phyloP scores from a whole-genome alignment of 2,113 vertebrate species.

The Xiphias gladius region DNA sequence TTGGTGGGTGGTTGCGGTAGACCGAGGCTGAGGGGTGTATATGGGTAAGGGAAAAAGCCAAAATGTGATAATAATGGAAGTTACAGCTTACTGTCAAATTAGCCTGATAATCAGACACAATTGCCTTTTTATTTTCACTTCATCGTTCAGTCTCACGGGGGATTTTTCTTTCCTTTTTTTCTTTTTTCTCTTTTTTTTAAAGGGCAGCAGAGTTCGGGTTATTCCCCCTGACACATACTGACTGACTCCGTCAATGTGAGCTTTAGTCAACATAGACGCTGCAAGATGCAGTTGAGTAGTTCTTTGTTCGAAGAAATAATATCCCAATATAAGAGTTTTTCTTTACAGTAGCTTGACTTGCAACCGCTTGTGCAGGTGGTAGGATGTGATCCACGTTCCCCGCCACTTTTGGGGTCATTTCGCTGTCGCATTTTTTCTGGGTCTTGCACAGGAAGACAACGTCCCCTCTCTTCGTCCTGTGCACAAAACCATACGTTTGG shows the following conservation, averaged over 20 bases:
- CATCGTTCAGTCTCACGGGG: background rate
- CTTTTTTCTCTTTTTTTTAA: no score
- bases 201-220: background rate
- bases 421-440: no score
- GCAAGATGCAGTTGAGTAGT: background rate
- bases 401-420: background rate
- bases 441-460: no score
- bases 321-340: background rate
- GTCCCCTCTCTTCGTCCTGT: background rate
- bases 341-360: background rate
- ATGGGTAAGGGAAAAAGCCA: background rate
- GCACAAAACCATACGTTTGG: background rate
- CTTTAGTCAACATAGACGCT: background rate
- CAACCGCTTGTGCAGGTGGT: background rate
- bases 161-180: no score
- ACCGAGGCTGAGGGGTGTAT: background rate
- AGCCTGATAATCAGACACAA: no score
- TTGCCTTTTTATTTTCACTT: background rate
- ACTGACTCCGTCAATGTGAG: background rate
- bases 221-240: background rate
- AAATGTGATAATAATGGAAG: background rate
- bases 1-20: background rate
- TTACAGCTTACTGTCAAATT: background rate
- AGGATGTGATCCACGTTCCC: background rate
- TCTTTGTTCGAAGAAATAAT: background rate